Percentiles rank a stretch among this genome's conserved stretches.
Evolutionary conservation across 2,113 vertebrate genomes (phyloP).

Genomic region (Cheilinus undulatus): DNA sequence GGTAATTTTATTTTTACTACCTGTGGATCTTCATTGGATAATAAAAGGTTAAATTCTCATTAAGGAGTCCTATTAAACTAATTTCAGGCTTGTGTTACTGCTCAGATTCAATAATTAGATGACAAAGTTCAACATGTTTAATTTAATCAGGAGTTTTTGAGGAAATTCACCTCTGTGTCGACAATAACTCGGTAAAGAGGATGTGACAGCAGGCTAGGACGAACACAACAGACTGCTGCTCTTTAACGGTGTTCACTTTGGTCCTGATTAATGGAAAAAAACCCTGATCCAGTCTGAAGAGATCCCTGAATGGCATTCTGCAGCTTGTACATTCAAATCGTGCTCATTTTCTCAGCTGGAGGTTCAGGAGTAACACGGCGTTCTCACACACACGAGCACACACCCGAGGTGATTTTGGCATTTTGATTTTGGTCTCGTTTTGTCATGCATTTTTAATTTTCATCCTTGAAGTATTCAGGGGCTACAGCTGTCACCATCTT

Average conservation of each 20-base stretch:
- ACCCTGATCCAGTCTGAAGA: not conserved
- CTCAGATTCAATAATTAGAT: constrained; percentile 18
- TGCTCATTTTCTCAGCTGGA: constrained; percentile 10
- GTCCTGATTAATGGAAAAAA: not conserved
- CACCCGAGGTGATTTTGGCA: not conserved
- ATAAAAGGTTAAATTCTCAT: not conserved
- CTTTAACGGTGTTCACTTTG: not conserved
- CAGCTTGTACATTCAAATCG: not conserved
- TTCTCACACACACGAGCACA: not conserved
- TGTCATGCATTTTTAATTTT: not conserved
- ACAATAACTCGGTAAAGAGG: not conserved
- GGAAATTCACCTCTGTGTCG: not conserved
- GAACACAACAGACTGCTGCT: not conserved
- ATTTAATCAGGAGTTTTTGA: not conserved
- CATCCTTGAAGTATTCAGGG: not conserved
- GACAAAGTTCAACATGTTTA: constrained; percentile 12
- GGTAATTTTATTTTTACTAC: not conserved
- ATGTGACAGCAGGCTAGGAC: too few relatives aligned
- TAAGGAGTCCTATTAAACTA: constrained; percentile 13
- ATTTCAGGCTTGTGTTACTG: not conserved
- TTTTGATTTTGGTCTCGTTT: not conserved
- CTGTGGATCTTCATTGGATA: not conserved
- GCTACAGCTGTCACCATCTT: not conserved
- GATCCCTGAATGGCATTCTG: not conserved
- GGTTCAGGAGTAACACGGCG: not conserved